A percentile compares a stretch with the other conserved stretches of the same genome.
phyloP scores from a whole-genome alignment of 2,113 vertebrate genomes.

The Himantopus leucocephalus region DNA sequence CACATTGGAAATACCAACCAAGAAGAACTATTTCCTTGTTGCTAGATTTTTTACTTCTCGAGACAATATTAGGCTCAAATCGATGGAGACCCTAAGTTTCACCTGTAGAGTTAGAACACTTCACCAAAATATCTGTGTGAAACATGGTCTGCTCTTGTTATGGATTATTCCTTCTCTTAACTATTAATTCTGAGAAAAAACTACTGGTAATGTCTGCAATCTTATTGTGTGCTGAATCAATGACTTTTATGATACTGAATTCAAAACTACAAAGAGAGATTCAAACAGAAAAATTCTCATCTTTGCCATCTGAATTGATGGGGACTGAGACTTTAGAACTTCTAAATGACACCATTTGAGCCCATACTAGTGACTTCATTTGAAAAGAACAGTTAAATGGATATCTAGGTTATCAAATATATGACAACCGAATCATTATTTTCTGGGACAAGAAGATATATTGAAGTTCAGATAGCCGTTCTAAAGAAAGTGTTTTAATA shows the following conservation, averaged over 20 bases:
- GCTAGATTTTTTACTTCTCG: background rate
- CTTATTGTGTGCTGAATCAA: background rate
- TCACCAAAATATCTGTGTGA: background rate
- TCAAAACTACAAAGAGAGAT: background rate
- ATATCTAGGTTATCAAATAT: background rate
- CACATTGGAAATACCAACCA: background rate
- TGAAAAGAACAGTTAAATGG: background rate
- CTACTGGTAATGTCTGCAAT: background rate
- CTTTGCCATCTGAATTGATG: background rate
- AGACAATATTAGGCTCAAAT: background rate
- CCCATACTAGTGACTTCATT: background rate
- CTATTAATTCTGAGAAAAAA: background rate
- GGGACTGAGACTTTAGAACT: background rate
- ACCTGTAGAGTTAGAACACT: background rate
- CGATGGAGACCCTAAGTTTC: background rate
- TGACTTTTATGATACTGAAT: background rate
- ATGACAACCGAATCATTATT: background rate
- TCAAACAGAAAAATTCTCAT: background rate
- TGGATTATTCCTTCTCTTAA: background rate
- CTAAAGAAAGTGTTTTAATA: background rate
- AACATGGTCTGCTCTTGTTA: background rate
- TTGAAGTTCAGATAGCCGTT: background rate
- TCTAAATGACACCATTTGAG: background rate
- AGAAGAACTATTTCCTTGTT: background rate
- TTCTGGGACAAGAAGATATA: background rate